Base-by-base conservation (phyloP, 2,797 vertebrate genomes). In the Neomorphus geoffroyi region DNA sequence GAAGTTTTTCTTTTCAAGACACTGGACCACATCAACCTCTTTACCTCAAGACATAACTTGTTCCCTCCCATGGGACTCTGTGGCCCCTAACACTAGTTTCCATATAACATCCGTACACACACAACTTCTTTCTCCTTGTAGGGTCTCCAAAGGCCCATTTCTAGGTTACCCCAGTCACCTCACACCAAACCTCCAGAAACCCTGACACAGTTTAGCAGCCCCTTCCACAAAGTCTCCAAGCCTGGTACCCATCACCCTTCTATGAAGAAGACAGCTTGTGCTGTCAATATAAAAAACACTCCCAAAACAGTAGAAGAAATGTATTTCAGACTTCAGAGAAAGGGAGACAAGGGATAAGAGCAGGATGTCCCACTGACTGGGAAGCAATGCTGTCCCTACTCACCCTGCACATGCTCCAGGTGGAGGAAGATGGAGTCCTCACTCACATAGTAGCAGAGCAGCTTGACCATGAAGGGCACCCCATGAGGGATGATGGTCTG, bases 341-440 rank as follows among this genome's bases (percentile, higher is more conserved):
- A 43, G 56, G 32, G 61, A 35, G 24, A 15, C 16, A 80, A 43
- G 24, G 19, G 30, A 24, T 56, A 58, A 78, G 18, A 78, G 37
- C 18, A 27, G 33, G 50, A 67, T 32, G 64, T 32, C 73, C 67
- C 58, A 64, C 4, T 18, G 58, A 72, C n/a, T 4, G 5, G 78
- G 23, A 84, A n/a, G 53, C 28, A 61, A 53, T 14, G 21, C 30
- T 41, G 51, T 18, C 33, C 21, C 39, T 24, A 37, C 98, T 98
- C 95, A 99, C 99, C 99, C 98, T 98, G 98, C 83, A 99, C 97
- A 0, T 99, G 98, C 87, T 99, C 99, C 89, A 99, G 98, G 94
- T 99, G 99, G 75, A 99, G 98, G 94, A 99, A 99, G 96, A 99
- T 98, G 11, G 98, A 98, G 80, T 99, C 99, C 92, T 99, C 99